Conservation (phyloP, 2,888 invertebrate genomes). For the Dasysyrphus tricinctus region DNA sequence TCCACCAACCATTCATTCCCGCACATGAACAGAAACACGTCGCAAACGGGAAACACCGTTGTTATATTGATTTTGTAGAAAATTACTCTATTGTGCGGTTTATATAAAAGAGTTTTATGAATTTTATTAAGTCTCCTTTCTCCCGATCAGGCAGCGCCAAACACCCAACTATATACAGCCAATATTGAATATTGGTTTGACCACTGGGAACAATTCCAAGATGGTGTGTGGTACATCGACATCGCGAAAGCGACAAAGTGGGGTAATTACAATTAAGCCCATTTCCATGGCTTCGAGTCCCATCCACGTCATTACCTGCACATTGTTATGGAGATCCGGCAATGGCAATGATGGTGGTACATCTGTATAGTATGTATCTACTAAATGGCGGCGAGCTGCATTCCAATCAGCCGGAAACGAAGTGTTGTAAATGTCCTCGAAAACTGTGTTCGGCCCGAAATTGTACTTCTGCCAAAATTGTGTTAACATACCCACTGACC, state of each 20-base stretch:
- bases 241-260: conserved; percentile 47
- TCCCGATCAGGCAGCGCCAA: background rate
- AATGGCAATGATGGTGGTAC: conserved; percentile 2
- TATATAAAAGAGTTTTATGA: conserved; percentile 40
- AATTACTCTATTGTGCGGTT: conserved; percentile 66
- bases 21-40: background rate
- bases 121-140: conserved; percentile 18
- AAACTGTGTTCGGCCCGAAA: conserved; percentile 61
- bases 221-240: conserved; percentile 38
- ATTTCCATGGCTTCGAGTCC: background rate
- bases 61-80: conserved; percentile 68
- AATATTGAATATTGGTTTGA: background rate
- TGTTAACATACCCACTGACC: conserved; percentile 75
- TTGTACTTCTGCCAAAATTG: conserved; percentile 74
- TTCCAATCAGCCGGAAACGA: conserved; percentile 68
- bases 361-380: background rate
- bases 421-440: conserved; percentile 73
- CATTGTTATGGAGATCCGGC: conserved; percentile 27
- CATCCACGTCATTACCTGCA: conserved; percentile 42
- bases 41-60: conserved; percentile 29
- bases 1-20: background rate
- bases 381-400: background rate
- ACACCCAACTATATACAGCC: background rate
- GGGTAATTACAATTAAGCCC: conserved; percentile 62
- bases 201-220: conserved; percentile 61